A percentile compares a stretch with the other conserved stretches of the same genome.
phyloP scores from a whole-genome alignment of 37 sponge, comb jelly and placozoan species.

The Spongilla lacustris region DNA sequence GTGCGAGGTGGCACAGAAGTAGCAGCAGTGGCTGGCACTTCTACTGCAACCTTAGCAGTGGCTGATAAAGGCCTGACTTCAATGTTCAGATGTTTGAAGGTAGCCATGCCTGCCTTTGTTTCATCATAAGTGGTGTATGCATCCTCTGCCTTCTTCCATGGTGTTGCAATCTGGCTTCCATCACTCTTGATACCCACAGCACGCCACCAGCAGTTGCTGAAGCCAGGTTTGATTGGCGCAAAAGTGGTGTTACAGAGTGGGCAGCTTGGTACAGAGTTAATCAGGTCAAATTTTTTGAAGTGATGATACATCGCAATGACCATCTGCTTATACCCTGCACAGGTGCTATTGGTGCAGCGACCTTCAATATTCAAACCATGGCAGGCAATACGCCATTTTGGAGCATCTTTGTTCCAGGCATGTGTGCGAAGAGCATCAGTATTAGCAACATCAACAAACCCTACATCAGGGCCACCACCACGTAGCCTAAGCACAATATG shows the following conservation, averaged over 20 bases:
- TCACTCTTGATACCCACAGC: background rate
- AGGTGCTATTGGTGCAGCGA: background rate
- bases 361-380: background rate
- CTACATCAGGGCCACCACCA: background rate
- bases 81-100: background rate
- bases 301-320: background rate
- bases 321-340: background rate
- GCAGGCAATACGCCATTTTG: background rate
- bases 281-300: background rate
- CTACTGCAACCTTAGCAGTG: background rate
- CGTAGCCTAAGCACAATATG: background rate
- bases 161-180: background rate
- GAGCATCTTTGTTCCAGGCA: background rate
- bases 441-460: background rate
- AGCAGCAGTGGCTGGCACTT: background rate
- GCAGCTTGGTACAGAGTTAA: background rate
- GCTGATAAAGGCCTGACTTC: background rate
- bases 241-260: background rate
- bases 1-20: background rate
- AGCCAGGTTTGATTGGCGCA: background rate
- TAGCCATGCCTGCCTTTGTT: background rate
- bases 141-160: background rate
- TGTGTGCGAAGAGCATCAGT: background rate
- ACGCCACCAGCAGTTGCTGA: constrained; percentile 1
- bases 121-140: background rate